A percentile compares a stretch with the other conserved stretches of the same genome.
phyloP scores from a whole-genome alignment of 30 jellyfish, hydroid and myxozoan genomes.

The Aurelia sp. region DNA sequence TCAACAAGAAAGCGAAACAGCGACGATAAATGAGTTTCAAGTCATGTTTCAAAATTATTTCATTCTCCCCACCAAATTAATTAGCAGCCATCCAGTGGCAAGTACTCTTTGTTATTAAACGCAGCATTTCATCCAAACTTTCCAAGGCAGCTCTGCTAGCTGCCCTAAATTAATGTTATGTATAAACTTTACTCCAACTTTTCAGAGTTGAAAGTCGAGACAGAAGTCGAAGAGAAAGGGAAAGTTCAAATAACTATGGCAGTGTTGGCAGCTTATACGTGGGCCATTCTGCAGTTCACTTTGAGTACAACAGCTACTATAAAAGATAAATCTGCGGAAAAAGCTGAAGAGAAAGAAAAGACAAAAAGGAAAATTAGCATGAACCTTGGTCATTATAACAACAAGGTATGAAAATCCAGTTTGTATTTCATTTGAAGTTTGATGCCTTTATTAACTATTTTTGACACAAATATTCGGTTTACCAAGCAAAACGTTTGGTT shows the following conservation, averaged over 20 bases:
- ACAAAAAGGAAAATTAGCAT: conserved; percentile 39
- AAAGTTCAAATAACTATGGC: conserved; percentile 62
- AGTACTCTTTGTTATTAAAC: too few species aligned
- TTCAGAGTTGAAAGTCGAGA: conserved; percentile 60
- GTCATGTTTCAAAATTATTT: too few species aligned
- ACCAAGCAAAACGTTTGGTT: too few species aligned
- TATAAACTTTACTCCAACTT: neutral
- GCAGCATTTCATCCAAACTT: too few species aligned
- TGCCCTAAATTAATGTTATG: neutral
- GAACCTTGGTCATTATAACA: conserved; percentile 46
- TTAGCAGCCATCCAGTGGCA: too few species aligned
- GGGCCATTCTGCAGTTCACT: conserved; percentile 85
- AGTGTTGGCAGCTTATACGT: conserved; percentile 79
- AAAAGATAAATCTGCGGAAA: conserved; percentile 54
- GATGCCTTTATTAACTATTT: too few species aligned
- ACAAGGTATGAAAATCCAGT: conserved; percentile 17
- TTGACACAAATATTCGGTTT: too few species aligned
- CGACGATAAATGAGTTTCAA: too few species aligned
- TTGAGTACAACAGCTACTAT: conserved; percentile 83
- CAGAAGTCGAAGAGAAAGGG: conserved; percentile 45
- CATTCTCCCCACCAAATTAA: too few species aligned
- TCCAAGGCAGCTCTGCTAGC: too few species aligned
- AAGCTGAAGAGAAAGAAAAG: conserved; percentile 49
- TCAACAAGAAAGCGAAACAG: too few species aligned
- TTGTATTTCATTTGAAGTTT: too few species aligned